phyloP scores from a whole-genome alignment of 2,888 invertebrate species.

The Lasioglossum malachurum region DNA sequence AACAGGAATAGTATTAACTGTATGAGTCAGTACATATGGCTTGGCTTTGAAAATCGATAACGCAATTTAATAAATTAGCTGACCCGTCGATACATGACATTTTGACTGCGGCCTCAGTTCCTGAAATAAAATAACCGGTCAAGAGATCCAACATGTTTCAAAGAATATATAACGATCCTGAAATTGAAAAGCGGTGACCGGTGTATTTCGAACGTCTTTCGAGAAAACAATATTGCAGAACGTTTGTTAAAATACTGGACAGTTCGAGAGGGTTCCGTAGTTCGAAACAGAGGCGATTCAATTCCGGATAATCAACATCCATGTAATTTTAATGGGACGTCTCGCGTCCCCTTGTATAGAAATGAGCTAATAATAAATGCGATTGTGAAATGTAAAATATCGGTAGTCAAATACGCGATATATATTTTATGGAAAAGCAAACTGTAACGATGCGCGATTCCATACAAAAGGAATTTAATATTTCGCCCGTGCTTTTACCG shows the following conservation, averaged over 20 bases:
- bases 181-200: neutral
- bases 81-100: neutral
- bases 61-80: neutral
- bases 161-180: neutral
- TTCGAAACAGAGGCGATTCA: neutral
- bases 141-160: neutral
- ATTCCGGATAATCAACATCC: neutral
- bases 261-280: neutral
- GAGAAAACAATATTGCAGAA: neutral
- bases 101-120: neutral
- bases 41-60: neutral
- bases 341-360: neutral
- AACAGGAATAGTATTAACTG: neutral
- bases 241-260: neutral
- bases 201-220: neutral
- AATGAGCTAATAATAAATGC: neutral
- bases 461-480: conserved; percentile 3
- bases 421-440: neutral
- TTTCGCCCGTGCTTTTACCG: neutral
- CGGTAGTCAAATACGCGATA: neutral
- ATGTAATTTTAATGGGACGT: neutral
- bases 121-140: neutral
- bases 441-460: neutral
- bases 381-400: neutral
- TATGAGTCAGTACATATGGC: too few relatives aligned